phyloP scores from a whole-genome alignment of 2,888 invertebrate genomes.

The Eupithecia subumbrata region DNA sequence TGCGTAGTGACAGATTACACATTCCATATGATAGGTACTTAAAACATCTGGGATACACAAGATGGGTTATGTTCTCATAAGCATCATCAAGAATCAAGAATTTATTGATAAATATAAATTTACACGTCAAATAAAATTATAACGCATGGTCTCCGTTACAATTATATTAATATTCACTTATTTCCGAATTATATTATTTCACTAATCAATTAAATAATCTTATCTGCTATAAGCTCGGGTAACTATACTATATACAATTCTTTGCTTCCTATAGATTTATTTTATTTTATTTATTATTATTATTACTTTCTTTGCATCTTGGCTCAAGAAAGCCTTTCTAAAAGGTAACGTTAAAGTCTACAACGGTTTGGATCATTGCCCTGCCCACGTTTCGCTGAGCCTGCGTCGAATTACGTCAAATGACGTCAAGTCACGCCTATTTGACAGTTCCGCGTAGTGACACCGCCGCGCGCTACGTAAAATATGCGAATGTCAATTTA shows the following conservation, averaged over 20 bases:
- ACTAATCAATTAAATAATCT: too few relatives aligned
- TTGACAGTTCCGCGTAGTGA: conserved; percentile 1
- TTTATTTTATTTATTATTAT: too few relatives aligned
- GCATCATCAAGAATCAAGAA: neutral
- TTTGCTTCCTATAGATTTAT: too few relatives aligned
- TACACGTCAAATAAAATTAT: too few relatives aligned
- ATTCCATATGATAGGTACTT: too few relatives aligned
- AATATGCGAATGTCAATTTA: conserved; percentile 8
- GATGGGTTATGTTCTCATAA: neutral
- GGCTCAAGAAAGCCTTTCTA: neutral
- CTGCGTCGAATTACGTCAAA: conserved; percentile 3
- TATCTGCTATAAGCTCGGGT: too few relatives aligned
- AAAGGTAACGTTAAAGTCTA: neutral
- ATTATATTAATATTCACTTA: too few relatives aligned
- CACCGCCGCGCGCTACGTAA: neutral
- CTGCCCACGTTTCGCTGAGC: neutral
- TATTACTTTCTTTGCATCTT: too few relatives aligned
- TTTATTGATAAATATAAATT: too few relatives aligned
- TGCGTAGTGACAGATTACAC: neutral
- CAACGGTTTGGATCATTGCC: neutral
- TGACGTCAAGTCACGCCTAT: conserved; percentile 6
- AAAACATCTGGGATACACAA: neutral
- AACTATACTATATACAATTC: too few relatives aligned
- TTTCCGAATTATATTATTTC: too few relatives aligned
- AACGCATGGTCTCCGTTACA: too few relatives aligned